A percentile compares a stretch with the other conserved stretches of the same genome.
phyloP scores from a whole-genome alignment of 2,113 vertebrate species.

The Orycteropus afer region DNA sequence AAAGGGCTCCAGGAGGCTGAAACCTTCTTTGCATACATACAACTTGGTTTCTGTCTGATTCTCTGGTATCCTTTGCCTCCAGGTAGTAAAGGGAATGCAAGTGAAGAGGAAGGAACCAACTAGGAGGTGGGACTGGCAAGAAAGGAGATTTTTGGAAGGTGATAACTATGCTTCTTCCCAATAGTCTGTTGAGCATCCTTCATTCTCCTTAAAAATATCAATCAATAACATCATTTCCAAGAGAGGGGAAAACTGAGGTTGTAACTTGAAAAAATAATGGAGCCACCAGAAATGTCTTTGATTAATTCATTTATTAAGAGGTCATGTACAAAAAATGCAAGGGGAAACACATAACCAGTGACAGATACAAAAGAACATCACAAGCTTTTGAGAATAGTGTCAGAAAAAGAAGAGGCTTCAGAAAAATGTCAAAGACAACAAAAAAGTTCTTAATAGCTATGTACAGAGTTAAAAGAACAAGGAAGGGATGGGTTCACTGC shows the following conservation, averaged over 20 bases:
- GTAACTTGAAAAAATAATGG: background rate
- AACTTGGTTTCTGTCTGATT: background rate
- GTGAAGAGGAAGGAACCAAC: background rate
- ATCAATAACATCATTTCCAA: background rate
- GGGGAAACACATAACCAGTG: background rate
- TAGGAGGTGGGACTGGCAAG: background rate
- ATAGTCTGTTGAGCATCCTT: background rate
- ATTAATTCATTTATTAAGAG: slow-evolving; percentile 21
- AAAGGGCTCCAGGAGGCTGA: background rate
- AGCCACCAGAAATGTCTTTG: background rate
- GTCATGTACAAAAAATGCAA: background rate
- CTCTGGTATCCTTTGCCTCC: background rate
- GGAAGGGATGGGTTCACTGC: background rate
- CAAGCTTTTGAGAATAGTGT: background rate
- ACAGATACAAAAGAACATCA: background rate
- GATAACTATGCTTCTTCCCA: background rate
- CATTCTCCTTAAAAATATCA: background rate
- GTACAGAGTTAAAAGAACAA: background rate
- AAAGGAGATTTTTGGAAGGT: background rate
- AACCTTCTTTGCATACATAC: background rate
- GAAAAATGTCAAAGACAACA: background rate
- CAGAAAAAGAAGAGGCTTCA: background rate
- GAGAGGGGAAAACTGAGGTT: background rate
- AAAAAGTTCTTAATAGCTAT: background rate
- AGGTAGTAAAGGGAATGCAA: background rate